Conservation (phyloP, 2,888 invertebrate genomes). For the Stenichneumon culpator region DNA sequence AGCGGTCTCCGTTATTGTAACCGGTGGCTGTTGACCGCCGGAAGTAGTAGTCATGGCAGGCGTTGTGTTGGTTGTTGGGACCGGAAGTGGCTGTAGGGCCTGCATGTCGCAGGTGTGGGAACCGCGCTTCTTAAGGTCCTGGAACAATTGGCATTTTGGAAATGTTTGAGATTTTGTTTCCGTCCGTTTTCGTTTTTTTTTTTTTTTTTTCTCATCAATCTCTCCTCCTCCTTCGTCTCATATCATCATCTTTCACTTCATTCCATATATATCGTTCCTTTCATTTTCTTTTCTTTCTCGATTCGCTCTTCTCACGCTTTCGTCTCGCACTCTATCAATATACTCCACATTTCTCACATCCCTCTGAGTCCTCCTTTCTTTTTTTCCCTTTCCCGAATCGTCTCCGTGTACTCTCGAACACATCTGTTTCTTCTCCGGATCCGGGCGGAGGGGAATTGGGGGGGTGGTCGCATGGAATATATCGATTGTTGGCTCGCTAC, state of each 20-base stretch:
- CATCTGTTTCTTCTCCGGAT: conserved; percentile 14
- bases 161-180: conserved; percentile 74
- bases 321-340: conserved; percentile 41
- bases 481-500: conserved; percentile 15
- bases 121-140: conserved; percentile 85
- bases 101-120: conserved; percentile 85
- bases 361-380: conserved; percentile 35
- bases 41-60: conserved; percentile 84
- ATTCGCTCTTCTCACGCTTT: conserved; percentile 47
- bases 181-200: conserved; percentile 20
- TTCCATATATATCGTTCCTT: conserved; percentile 40
- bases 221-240: conserved; percentile 28
- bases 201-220: conserved; percentile 31
- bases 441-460: not conserved
- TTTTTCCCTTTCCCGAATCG: conserved; percentile 27
- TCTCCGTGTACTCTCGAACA: conserved; percentile 10
- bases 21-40: conserved; percentile 79
- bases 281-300: conserved; percentile 43
- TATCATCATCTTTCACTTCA: conserved; percentile 35
- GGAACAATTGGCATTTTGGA: conserved; percentile 83
- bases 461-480: not conserved
- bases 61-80: conserved; percentile 78
- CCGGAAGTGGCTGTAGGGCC: conserved; percentile 84
- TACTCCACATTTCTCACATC: conserved; percentile 43
- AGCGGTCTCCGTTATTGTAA: conserved; percentile 83